phyloP scores from a whole-genome alignment of 1,140 invertebrate species.

The Octopus bimaculoides region DNA sequence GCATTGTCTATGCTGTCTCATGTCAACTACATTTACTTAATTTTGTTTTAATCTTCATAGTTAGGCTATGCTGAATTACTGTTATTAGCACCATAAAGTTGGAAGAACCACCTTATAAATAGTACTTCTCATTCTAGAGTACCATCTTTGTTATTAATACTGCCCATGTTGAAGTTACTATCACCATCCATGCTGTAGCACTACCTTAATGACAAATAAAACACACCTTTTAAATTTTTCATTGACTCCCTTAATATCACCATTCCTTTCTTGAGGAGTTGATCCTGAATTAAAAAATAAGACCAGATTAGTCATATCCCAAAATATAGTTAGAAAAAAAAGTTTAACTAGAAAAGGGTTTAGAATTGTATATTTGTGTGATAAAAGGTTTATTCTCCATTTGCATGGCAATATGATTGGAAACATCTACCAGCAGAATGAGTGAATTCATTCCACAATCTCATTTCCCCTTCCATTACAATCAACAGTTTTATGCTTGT shows the following conservation, averaged over 20 bases:
- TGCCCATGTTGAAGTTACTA: no score
- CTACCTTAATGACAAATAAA: neutral
- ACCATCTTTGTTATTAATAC: no score
- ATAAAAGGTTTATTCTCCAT: neutral
- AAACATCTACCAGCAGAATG: neutral
- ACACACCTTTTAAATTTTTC: conserved; percentile 45
- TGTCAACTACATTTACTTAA: no score
- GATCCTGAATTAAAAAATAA: conserved; percentile 37
- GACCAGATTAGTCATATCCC: neutral
- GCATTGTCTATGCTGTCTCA: no score
- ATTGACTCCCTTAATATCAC: conserved; percentile 46
- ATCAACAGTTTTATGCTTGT: no score
- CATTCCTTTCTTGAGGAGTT: conserved; percentile 51
- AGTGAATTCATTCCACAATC: neutral
- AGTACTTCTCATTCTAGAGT: no score
- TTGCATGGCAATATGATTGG: neutral
- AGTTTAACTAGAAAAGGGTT: neutral
- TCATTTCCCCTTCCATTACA: no score
- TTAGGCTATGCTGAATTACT: no score
- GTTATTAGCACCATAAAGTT: no score
- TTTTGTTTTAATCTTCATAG: no score
- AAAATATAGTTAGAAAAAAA: neutral
- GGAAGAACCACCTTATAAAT: no score
- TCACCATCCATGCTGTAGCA: neutral
- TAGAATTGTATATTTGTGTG: neutral